Percentiles rank a stretch among this genome's conserved stretches.
phyloP scores from a whole-genome alignment of 2,113 vertebrate genomes.

The Otocyon megalotis region DNA sequence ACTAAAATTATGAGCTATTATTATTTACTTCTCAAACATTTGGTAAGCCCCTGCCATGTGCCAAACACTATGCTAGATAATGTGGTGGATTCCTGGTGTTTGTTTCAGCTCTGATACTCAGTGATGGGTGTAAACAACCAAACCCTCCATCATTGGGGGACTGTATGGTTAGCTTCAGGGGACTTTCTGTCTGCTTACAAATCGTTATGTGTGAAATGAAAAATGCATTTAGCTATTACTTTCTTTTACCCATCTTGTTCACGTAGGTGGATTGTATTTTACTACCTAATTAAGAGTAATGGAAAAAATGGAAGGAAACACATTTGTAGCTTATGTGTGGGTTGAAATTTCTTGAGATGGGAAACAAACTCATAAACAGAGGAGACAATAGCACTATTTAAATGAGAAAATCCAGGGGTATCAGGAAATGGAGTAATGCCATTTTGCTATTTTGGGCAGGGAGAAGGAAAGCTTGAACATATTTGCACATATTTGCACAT shows the following conservation, averaged over 20 bases:
- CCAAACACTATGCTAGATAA: neutral
- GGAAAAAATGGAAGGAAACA: conserved; percentile 60
- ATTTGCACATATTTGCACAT: neutral
- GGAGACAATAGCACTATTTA: conserved; percentile 63
- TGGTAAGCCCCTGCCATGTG: conserved; percentile 20
- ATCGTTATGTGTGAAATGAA: conserved; percentile 74
- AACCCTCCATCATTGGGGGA: neutral
- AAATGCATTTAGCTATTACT: conserved; percentile 76
- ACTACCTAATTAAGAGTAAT: conserved; percentile 79
- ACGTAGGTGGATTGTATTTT: conserved; percentile 79
- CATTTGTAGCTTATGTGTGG: conserved; percentile 69
- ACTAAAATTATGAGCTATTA: conserved; percentile 14
- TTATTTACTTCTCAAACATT: conserved; percentile 44
- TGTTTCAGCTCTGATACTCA: neutral
- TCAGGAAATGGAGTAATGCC: neutral
- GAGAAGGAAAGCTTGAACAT: neutral
- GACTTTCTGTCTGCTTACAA: conserved; percentile 58
- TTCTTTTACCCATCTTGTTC: conserved; percentile 78
- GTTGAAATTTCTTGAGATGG: conserved; percentile 66
- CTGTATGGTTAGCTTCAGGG: conserved; percentile 60
- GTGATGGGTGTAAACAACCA: conserved; percentile 35
- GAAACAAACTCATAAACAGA: conserved; percentile 63
- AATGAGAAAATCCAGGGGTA: conserved; percentile 45
- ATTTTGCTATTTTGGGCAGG: neutral
- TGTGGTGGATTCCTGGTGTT: neutral